Base-by-base conservation (phyloP, 2,888 invertebrate genomes). In the Bombyx huttoni region DNA sequence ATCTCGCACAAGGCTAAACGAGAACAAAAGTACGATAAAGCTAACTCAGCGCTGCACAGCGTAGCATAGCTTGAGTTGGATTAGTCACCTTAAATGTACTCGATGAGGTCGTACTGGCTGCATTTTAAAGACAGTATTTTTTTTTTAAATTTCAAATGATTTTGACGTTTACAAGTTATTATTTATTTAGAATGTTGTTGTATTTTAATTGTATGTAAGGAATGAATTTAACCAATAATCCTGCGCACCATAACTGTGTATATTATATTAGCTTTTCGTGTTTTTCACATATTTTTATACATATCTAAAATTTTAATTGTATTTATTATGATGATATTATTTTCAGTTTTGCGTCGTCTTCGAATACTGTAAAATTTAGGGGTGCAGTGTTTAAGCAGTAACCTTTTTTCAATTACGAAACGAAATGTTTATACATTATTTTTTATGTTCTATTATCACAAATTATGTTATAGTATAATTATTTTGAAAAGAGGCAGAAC, bases 281-380 rank as follows among this genome's bases (percentile, higher is more conserved):
- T 40, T 8, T 7, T 40, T 10, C 40, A 10, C 9, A 40, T 40
- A 40, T 40, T 40, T 40, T 40, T 40, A 40, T 40, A 40, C 40
- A 40, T 40, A 40, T 40, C 7, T 40, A 10, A 40, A 40, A 10
- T 3, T 5, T 40, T 40, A 49, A 52, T 49, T 35, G 49, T 8
- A 48, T 24, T 24, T 24, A 24, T 24, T 24, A 24, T 24, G 3
- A 24, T 24, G n/a, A n/a, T n/a, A 49, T 46, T 50, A 48, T 48
- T 63, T 57, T 62, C 56, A 60, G 57, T 58, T 66, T 67, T 65
- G 48, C 62, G 68, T 58, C 67, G 61, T 70, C 79, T 73, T 72
- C 75, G 75, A 71, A 76, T 69, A 62, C 68, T 60, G 70, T 73
- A 71, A 68, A 72, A 67, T 64, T 56, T 73, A 75, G 64, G 60